Conservation (phyloP, 2,113 vertebrate species). For the Erythrocercus mccallii region DNA sequence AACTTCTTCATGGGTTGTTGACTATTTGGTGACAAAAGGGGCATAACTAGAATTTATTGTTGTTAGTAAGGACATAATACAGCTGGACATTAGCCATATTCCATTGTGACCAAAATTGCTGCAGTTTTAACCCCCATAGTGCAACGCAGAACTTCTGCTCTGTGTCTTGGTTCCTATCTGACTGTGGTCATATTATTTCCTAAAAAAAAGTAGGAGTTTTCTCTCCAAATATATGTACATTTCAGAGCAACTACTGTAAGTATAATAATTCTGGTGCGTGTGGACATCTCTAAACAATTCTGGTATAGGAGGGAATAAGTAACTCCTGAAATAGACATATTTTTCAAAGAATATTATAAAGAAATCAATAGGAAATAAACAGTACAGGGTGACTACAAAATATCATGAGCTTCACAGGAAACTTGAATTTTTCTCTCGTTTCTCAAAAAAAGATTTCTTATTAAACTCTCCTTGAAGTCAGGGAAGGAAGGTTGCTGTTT, state of each 20-base stretch:
- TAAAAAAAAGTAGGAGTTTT: neutral
- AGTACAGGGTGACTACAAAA: neutral
- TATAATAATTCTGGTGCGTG: neutral
- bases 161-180: neutral
- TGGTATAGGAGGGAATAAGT: neutral
- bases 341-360: neutral
- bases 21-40: neutral
- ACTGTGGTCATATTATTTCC: neutral
- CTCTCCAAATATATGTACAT: neutral
- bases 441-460: neutral
- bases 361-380: neutral
- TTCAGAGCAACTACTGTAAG: neutral
- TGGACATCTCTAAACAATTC: neutral
- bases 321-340: neutral
- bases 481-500: neutral
- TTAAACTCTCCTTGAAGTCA: neutral
- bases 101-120: neutral
- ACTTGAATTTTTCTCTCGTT: neutral
- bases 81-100: neutral
- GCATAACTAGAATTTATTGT: neutral
- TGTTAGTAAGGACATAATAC: neutral
- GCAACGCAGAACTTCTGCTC: neutral
- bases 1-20: neutral
- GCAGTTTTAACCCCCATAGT: fast-evolving
- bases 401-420: neutral